Conservation (phyloP, 1,140 invertebrate species). For the Euura saliciscinereae region DNA sequence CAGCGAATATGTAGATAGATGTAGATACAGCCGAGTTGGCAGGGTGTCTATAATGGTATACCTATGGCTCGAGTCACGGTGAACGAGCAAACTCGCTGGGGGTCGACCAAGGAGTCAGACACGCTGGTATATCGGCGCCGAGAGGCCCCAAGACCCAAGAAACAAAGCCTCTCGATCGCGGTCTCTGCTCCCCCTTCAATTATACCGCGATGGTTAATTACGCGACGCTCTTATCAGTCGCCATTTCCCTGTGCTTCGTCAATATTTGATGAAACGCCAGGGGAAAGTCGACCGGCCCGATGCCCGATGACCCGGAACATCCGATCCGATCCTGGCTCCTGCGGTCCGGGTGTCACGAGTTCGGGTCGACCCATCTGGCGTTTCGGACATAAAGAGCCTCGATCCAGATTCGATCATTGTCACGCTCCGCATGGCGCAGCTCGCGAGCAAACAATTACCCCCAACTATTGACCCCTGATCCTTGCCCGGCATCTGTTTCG, state of each 20-base stretch:
- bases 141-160: background rate
- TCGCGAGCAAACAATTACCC: background rate
- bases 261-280: too few species aligned
- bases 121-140: background rate
- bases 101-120: background rate
- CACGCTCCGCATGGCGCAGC: background rate
- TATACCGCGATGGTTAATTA: too few species aligned
- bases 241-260: too few species aligned
- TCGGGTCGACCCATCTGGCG: background rate
- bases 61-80: background rate
- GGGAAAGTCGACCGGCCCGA: background rate
- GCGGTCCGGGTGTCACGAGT: background rate
- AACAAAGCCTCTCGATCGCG: background rate
- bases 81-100: background rate
- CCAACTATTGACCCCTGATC: background rate
- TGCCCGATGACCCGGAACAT: constrained; percentile 1
- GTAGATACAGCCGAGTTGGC: background rate
- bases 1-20: background rate
- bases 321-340: background rate
- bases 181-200: background rate
- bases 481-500: background rate
- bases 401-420: background rate
- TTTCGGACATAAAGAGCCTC: background rate
- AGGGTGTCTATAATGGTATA: background rate
- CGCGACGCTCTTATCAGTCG: too few species aligned